These are phyloP conservation scores for Dipodomys spectabilis DNA, from an alignment of 2,113 vertebrate species.

Conservation along the genomic window DNA sequence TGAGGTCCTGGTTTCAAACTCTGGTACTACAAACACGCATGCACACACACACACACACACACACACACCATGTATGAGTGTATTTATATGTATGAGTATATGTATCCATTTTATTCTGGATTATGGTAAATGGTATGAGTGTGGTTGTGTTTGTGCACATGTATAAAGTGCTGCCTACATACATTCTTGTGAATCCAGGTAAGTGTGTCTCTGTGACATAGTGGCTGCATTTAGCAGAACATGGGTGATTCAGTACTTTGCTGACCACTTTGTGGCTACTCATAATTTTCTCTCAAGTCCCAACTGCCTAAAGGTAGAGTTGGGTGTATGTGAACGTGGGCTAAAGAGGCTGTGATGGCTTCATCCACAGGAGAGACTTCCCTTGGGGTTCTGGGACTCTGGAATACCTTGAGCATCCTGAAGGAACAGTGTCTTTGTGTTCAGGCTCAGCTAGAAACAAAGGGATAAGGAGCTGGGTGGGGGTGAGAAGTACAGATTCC, in stretches of 20 bases:
- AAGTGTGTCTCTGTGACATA: background rate
- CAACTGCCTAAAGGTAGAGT: background rate
- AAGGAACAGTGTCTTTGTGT: background rate
- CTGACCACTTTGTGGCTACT: background rate
- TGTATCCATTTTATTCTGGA: background rate
- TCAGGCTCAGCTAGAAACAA: background rate
- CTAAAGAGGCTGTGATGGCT: background rate
- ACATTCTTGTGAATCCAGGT: background rate
- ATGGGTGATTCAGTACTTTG: background rate
- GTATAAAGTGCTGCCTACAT: background rate
- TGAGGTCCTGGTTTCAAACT: too few relatives aligned
- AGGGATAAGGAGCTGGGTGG: background rate
- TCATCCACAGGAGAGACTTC: background rate
- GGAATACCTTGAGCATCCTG: background rate
- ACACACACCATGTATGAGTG: background rate
- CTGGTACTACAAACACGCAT: too few relatives aligned
- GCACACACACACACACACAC: too few relatives aligned
- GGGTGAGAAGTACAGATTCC: background rate
- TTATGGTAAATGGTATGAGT: background rate
- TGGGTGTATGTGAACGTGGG: background rate
- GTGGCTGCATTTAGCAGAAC: background rate
- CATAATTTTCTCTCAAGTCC: background rate
- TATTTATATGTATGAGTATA: background rate
- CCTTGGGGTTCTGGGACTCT: background rate
- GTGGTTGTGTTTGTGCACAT: background rate